Evolutionary conservation across 2,888 invertebrate genomes (phyloP), one percentile per base, ranked within the genome.

Genomic region (Digitonthophagus gazella): DNA sequence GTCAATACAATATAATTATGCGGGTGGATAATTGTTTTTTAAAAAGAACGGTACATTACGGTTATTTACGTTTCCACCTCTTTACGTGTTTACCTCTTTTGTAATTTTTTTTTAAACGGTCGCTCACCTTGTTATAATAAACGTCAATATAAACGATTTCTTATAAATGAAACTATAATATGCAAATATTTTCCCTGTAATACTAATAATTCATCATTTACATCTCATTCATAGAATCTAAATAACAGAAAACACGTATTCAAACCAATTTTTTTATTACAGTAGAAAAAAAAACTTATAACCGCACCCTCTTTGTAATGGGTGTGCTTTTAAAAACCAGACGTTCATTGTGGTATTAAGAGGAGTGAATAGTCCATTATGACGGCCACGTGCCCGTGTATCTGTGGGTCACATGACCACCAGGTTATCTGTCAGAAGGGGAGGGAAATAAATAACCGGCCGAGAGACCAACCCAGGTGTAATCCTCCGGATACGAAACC

Each of bases 351-450:
- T 44, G 28, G 28, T 11, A 44, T 44, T 44, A 44, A 44, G 28
- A 44, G 28, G 28, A 44, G 28, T 61, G 61, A 61, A 61, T 61
- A 61, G 61, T 61, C 61, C 61, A 61, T 61, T 61, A 61, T 18
- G 61, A 20, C 20, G 16, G 61, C 61, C 61, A 61, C 61, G 61
- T 61, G 61, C 61, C 61, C 18, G 28, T 44, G 11, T 20, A 61
- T 19, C 19, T 61, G 20, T 18, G 61, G 61, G 61, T 61, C 61
- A 61, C 61, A 20, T 61, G 61, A 16, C 61, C 61, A 19, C 61
- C 61, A 61, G 61, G 28, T 44, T 44, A 44, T 44, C 28, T 44
- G 28, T 44, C 28, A 44, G 28, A 44, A 44, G 28, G 28, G 28
- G 28, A 44, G 28, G 28, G 28, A 44, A 44, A 44, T 44, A 44